Conservation (phyloP, 1,140 invertebrate genomes). For the Chrysoperla carnea region DNA sequence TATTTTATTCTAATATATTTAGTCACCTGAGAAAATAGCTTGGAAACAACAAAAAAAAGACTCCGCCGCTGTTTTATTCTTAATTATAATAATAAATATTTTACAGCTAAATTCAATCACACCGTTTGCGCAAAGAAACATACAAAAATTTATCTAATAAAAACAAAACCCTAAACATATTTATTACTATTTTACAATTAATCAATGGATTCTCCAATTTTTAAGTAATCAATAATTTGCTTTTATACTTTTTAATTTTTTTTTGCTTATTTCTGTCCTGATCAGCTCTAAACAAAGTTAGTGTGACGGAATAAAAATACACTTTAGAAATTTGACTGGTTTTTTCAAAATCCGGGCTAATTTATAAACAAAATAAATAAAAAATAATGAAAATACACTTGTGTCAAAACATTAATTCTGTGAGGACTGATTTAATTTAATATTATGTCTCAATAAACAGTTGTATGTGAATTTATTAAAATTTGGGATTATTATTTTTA, state of each 20-base stretch:
- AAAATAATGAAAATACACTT: constrained; percentile 31
- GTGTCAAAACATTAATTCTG: constrained; percentile 35
- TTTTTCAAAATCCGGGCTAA: constrained; percentile 9
- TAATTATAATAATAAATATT: neutral
- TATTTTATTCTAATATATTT: neutral
- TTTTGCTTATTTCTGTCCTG: neutral
- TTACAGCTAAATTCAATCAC: constrained; percentile 33
- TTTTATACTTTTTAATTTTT: neutral
- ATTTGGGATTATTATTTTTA: constrained; percentile 14
- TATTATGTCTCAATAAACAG: constrained; percentile 47
- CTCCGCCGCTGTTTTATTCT: neutral
- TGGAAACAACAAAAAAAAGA: too few relatives aligned
- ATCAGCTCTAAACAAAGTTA: neutral
- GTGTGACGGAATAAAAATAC: neutral
- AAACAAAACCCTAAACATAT: constrained; percentile 10
- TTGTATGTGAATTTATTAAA: constrained; percentile 47
- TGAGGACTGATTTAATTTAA: constrained; percentile 20
- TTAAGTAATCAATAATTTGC: neutral
- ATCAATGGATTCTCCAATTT: neutral
- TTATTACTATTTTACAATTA: too few relatives aligned
- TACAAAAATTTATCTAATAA: constrained; percentile 26
- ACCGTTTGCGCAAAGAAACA: neutral
- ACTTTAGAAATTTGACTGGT: neutral
- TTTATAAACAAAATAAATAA: constrained; percentile 31
- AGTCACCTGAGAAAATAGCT: too few relatives aligned